Percentiles rank a stretch among this genome's conserved stretches.
phyloP scores from a whole-genome alignment of 2,888 invertebrate species.

The Phalera bucephala region DNA sequence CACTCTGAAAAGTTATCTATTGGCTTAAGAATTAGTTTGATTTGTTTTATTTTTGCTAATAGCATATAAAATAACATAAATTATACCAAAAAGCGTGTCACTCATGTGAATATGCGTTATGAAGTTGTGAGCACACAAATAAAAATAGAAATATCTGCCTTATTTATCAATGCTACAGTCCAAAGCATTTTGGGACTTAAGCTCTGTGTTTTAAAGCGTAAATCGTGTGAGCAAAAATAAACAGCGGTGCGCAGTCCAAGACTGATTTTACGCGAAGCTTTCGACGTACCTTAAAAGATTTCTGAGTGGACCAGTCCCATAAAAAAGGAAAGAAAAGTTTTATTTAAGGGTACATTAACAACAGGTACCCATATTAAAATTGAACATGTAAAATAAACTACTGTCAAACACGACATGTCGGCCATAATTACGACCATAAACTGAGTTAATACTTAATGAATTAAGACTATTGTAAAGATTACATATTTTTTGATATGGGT shows the following conservation, averaged over 20 bases:
- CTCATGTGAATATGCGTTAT: constrained; percentile 25
- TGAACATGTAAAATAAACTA: too few species aligned
- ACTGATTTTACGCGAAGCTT: constrained; percentile 57
- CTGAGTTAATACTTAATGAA: too few species aligned
- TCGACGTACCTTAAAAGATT: constrained; percentile 80
- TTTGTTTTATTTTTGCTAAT: too few species aligned
- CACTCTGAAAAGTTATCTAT: too few species aligned
- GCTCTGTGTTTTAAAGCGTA: constrained; percentile 63
- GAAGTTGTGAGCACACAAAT: constrained; percentile 27
- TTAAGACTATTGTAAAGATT: too few species aligned
- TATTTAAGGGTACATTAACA: constrained; percentile 37
- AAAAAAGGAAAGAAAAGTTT: constrained; percentile 69
- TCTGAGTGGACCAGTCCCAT: constrained; percentile 76
- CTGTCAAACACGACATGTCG: too few species aligned
- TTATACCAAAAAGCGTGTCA: constrained; percentile 30
- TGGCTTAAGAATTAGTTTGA: too few species aligned
- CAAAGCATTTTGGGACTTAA: constrained; percentile 56
- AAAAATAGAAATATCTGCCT: constrained; percentile 26
- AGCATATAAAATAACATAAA: too few species aligned
- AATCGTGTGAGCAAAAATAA: constrained; percentile 57
- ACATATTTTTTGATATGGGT: too few species aligned
- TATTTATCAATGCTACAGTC: constrained; percentile 27
- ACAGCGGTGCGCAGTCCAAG: constrained; percentile 56
- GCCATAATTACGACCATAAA: too few species aligned
- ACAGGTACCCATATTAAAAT: constrained; percentile 32